These are phyloP conservation scores for Branchinecta sandiegonensis DNA, from an alignment of 2,888 invertebrate genomes.

Conservation along the genomic window DNA sequence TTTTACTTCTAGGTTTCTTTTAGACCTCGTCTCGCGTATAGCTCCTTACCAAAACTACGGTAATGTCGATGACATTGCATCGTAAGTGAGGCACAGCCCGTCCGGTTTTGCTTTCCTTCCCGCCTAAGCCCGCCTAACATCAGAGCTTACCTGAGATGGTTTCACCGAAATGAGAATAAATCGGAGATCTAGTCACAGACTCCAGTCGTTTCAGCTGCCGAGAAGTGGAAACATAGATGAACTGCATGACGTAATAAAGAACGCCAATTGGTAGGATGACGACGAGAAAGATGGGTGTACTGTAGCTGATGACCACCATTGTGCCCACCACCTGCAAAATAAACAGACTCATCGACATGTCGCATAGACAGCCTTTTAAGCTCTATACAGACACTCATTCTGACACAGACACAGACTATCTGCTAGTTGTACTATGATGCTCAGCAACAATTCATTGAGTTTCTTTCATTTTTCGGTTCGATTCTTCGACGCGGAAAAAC, in stretches of 20 bases:
- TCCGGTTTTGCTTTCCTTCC: too few relatives aligned
- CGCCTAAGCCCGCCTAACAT: too few relatives aligned
- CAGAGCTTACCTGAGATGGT: slow-evolving; percentile 30
- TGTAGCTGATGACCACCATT: slow-evolving; percentile 30
- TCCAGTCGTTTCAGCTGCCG: slow-evolving; percentile 42
- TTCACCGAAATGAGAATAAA: slow-evolving; percentile 43
- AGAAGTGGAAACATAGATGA: slow-evolving; percentile 41
- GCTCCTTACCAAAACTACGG: too few relatives aligned
- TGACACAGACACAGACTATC: too few relatives aligned
- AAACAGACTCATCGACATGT: background rate
- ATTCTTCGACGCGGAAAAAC: too few relatives aligned
- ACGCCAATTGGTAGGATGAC: slow-evolving; percentile 33
- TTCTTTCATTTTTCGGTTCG: too few relatives aligned
- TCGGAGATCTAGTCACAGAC: slow-evolving; percentile 41
- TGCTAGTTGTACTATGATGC: too few relatives aligned
- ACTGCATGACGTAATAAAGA: slow-evolving; percentile 33
- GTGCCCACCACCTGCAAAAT: slow-evolving; percentile 30
- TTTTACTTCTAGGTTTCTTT: too few relatives aligned
- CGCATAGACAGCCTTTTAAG: slow-evolving; percentile 22
- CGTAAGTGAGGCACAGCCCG: too few relatives aligned
- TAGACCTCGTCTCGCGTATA: too few relatives aligned
- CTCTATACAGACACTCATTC: background rate
- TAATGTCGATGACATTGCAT: too few relatives aligned
- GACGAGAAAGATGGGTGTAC: slow-evolving; percentile 33
- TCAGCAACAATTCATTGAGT: too few relatives aligned